Evolutionary conservation across 2,113 vertebrate genomes (phyloP), one percentile per base, ranked within the genome.

Genomic region (Romanogobio albipinnatus): DNA sequence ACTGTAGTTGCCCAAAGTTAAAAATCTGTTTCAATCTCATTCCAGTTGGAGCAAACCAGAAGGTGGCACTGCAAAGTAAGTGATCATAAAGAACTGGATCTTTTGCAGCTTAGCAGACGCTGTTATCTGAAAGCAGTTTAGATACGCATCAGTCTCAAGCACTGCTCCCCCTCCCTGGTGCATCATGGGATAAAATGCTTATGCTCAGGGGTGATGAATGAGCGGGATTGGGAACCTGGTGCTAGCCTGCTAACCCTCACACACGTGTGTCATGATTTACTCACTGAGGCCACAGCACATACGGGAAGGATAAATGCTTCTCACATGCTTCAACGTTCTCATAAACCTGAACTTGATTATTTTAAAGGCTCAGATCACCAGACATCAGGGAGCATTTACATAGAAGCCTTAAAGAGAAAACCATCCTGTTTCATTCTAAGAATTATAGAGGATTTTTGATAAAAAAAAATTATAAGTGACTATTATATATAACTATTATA

Each of bases 21-120:
- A 58, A 76, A 26, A 81, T 80, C 24, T 66, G 14, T 4, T 84
- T 80, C 53, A 43, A 82, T 90, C 43, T 88, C 4, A 85, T 77
- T 84, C 8, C 90, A 97, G 96, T 89, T 97, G 96, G 96, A 95
- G 87, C 88, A 97, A 96, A 88, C 88, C 94, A 5, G 96, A 96
- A 5, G 95, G 96, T 56, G 95, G 95, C 29, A 90, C 93, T 84
- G 95, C 95, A 76, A 97, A 95, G 96, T 97, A 91, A 96, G 96
- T 93, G 29, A 80, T 59, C 24, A 15, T 7, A 1, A 49, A 76
- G 22, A 43, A 19, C 43, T 29, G 62, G 19, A 33, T 29, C 43
- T 24, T 47, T 74, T 47, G 17, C 66, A 70, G 66, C 17, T 39
- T 70, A 70, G 17, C 17, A 39, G 66, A 22, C 1, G 3, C 4